These are phyloP conservation scores for Premnoplex brunnescens DNA, from an alignment of 2,797 vertebrate species.

Conservation along the genomic window DNA sequence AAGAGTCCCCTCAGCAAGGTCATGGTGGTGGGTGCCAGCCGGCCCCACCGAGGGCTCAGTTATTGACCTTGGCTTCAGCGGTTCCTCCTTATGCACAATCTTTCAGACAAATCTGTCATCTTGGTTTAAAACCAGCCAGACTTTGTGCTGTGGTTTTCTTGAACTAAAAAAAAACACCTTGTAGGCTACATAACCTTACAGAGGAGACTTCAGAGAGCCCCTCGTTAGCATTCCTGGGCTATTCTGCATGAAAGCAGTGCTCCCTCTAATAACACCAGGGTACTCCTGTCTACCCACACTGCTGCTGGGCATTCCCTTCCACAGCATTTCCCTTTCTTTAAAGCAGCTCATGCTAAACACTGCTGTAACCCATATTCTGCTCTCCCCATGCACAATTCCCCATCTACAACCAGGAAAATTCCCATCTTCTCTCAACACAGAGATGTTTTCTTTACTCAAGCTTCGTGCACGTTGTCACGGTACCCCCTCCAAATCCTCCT, in stretches of 20 bases:
- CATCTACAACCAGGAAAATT: not conserved
- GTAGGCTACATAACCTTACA: not conserved
- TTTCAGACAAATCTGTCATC: not conserved
- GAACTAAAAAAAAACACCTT: not conserved
- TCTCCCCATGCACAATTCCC: not conserved
- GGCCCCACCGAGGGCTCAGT: not conserved
- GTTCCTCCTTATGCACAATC: not conserved
- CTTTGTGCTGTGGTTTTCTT: not conserved
- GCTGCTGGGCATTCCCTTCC: not conserved
- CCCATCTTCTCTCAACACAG: not conserved
- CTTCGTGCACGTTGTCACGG: fast-evolving
- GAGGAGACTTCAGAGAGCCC: not conserved
- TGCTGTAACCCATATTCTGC: not conserved
- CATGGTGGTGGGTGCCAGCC: not conserved
- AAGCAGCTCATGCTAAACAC: not conserved
- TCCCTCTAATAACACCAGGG: not conserved
- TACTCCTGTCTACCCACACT: not conserved
- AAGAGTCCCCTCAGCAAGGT: not conserved
- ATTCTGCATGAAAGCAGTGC: not conserved
- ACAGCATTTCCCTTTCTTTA: not conserved
- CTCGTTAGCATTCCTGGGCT: not conserved
- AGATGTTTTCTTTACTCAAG: not conserved
- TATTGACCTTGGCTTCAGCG: not conserved
- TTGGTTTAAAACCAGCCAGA: not conserved
- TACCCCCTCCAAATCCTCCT: not conserved